Conservation (phyloP, 2,888 invertebrate species). For the Caenorhabditis imperialis region DNA sequence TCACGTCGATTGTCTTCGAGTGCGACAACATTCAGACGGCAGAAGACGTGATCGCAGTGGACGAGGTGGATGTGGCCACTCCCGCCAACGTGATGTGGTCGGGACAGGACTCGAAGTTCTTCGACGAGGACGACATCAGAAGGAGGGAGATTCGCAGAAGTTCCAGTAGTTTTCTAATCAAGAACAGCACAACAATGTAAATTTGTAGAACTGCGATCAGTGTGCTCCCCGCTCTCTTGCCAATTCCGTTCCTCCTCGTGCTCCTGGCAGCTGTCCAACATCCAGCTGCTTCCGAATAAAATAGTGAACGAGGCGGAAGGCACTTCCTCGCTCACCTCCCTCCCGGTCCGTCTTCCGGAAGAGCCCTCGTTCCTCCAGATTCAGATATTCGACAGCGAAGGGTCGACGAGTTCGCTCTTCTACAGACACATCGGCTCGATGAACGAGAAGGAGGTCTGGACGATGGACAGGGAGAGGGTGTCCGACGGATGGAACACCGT, state of each 20-base stretch:
- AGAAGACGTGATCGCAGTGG: slow-evolving; percentile 43
- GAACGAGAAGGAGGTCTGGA: slow-evolving; percentile 27
- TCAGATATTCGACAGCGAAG: slow-evolving; percentile 34
- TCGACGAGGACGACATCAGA: slow-evolving; percentile 36
- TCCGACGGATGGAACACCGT: slow-evolving; percentile 11
- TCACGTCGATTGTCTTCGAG: slow-evolving; percentile 19
- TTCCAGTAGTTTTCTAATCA: slow-evolving; percentile 15
- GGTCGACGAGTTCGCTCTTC: slow-evolving; percentile 19
- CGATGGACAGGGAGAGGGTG: not conserved
- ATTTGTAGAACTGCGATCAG: slow-evolving; percentile 14
- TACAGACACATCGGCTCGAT: slow-evolving; percentile 27
- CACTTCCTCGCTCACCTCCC: slow-evolving; percentile 21
- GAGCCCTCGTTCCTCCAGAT: slow-evolving; percentile 16
- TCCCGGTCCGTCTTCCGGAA: slow-evolving; percentile 20
- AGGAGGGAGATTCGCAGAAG: slow-evolving; percentile 35
- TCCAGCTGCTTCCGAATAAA: slow-evolving; percentile 32
- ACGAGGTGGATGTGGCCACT: slow-evolving; percentile 39
- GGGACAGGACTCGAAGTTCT: slow-evolving; percentile 43
- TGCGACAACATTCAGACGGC: slow-evolving; percentile 29
- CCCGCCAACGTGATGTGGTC: slow-evolving; percentile 39
- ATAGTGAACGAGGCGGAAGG: slow-evolving; percentile 44
- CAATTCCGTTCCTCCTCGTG: slow-evolving; percentile 16
- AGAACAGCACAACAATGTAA: not conserved
- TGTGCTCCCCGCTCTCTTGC: slow-evolving; percentile 23
- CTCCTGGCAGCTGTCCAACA: slow-evolving; percentile 34